Base-by-base conservation (phyloP, 2,113 vertebrate species). In the Hirundichthys speculiger region DNA sequence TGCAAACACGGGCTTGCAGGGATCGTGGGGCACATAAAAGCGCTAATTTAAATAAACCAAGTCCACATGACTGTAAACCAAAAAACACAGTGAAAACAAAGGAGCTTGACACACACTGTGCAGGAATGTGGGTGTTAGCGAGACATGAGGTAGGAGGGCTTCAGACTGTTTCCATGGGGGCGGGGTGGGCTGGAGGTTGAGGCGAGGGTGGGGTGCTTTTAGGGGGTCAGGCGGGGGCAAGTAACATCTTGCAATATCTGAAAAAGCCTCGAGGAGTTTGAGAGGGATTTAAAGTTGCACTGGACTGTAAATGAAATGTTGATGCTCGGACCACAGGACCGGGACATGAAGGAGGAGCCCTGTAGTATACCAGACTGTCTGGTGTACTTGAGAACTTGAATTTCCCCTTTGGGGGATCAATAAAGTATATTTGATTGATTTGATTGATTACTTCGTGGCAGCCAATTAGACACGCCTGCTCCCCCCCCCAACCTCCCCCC, bases 81-180 rank as follows among this genome's bases (percentile, higher is more conserved):
- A 64, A 81, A 76, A 76, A 80, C 42, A 47, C 52, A 69, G 59
- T 0, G 30, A 34, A 34, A 34, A 34, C 1, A 69, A 75, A 80
- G 67, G 60, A 64, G 43, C 45, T n/a, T 66, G 73, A 83, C 77
- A 73, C 83, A 88, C 41, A 73, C 80, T 86, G 78, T 69, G 83
- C 63, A 80, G 69, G 73, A 88, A 89, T 81, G 71, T 53, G 73
- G 75, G 19, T 57, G 58, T 69, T 62, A 71, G 73, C 46, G 46
- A 77, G 61, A 61, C 67, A 61, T 60, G 50, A 80, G 63, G 75
- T 69, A 55, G 52, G 77, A 69, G 54, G 39, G 10, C 46, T 20
- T 46, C 19, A 40, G 18, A 63, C 60, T 56, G 68, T 60, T 51
- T 18, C 34, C 57, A 58, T 74, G 77, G 68, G 69, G 71, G 79